Evolutionary conservation across 2,888 invertebrate genomes (phyloP).

Genomic region (Cantharis rustica): DNA sequence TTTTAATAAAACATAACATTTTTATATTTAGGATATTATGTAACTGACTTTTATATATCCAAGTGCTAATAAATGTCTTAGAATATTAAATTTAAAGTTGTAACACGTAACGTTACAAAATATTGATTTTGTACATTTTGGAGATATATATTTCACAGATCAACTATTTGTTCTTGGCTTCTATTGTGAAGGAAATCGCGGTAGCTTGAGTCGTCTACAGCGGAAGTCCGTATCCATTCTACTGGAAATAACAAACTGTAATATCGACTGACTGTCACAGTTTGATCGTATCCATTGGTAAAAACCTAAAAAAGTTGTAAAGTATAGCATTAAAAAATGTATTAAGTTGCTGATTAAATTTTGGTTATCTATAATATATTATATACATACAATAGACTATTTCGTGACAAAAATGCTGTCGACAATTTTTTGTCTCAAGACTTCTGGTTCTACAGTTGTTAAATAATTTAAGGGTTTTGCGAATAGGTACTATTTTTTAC

Average conservation of each 20-base stretch:
- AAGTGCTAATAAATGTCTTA: background rate
- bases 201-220: conserved; percentile 30
- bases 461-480: no score
- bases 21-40: background rate
- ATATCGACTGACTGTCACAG: conserved; percentile 37
- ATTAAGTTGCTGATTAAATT: background rate
- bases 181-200: conserved; percentile 19
- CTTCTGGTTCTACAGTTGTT: no score
- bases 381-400: background rate
- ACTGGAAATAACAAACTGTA: conserved; percentile 43
- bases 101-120: conserved; percentile 8
- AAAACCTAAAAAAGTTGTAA: background rate
- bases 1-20: background rate
- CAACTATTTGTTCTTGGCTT: conserved; percentile 27
- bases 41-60: background rate
- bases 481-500: no score
- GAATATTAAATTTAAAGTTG: background rate
- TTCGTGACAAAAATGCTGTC: background rate
- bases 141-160: conserved; percentile 25
- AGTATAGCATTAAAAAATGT: background rate
- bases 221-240: conserved; percentile 32
- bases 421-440: no score
- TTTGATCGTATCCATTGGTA: conserved; percentile 14
- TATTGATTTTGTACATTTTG: conserved; percentile 18
- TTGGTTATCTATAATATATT: background rate